Conservation (phyloP, 1,140 invertebrate genomes). For the Drosophila pandora region DNA sequence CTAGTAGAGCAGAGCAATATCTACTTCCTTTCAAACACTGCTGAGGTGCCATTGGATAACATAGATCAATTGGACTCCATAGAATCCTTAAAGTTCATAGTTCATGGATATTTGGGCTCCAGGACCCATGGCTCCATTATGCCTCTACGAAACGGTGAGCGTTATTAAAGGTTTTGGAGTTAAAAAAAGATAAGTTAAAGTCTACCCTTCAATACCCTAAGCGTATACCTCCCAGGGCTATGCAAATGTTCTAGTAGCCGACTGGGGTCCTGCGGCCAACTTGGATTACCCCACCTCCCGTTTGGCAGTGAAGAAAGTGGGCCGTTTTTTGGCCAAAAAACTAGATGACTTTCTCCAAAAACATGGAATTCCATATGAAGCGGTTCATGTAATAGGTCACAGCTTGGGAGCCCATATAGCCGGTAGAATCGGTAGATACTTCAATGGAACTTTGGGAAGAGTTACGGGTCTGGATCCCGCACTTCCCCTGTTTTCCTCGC, state of each 20-base stretch:
- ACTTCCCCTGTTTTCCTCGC: conserved; percentile 85
- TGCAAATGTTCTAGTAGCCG: conserved; percentile 64
- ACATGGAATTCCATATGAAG: conserved; percentile 65
- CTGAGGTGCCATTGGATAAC: conserved; percentile 33
- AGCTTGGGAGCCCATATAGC: conserved; percentile 86
- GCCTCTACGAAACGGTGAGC: conserved; percentile 71
- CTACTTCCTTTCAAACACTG: conserved; percentile 57
- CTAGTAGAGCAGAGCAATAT: conserved; percentile 57
- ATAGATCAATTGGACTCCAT: conserved; percentile 29
- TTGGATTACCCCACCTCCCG: conserved; percentile 70
- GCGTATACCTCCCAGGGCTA: conserved; percentile 70
- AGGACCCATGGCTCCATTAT: conserved; percentile 67
- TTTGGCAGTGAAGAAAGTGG: conserved; percentile 48
- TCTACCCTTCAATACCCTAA: conserved; percentile 2
- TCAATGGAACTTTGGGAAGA: conserved; percentile 83
- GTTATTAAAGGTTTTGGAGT: not conserved
- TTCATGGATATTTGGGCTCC: conserved; percentile 72
- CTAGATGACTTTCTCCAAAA: conserved; percentile 56
- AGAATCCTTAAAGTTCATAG: conserved; percentile 67
- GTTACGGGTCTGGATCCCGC: conserved; percentile 87
- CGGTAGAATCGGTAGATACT: conserved; percentile 85
- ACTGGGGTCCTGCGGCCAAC: conserved; percentile 70
- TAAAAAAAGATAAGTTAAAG: not conserved
- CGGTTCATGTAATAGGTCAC: conserved; percentile 86
- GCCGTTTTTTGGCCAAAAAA: conserved; percentile 40